phyloP scores from a whole-genome alignment of 2,888 invertebrate genomes.

The Ochropleura leucogaster region DNA sequence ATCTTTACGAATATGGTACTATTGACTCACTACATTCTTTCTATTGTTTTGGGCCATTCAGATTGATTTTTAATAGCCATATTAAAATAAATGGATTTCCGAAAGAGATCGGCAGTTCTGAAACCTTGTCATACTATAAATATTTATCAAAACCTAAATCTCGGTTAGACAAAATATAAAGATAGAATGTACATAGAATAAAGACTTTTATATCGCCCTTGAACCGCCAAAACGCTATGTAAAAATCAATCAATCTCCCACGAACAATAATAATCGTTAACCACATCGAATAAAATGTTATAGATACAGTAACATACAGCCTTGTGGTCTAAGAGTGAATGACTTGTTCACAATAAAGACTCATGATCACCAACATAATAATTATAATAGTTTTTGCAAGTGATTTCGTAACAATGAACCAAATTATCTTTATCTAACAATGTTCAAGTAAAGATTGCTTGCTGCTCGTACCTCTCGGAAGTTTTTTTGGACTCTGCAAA shows the following conservation, averaged over 20 bases:
- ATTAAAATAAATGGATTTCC: not conserved
- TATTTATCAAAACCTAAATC: slow-evolving; percentile 17
- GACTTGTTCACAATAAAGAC: slow-evolving; percentile 65
- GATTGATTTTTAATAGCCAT: not conserved
- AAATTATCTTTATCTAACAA: slow-evolving; percentile 75
- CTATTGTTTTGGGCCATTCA: not conserved
- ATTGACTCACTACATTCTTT: not conserved
- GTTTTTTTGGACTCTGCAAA: slow-evolving; percentile 53
- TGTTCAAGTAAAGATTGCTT: slow-evolving; percentile 61
- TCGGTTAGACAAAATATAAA: slow-evolving; percentile 25
- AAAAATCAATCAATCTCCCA: slow-evolving; percentile 49
- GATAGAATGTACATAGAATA: slow-evolving; percentile 17
- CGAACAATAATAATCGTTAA: slow-evolving; percentile 33
- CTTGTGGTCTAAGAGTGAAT: slow-evolving; percentile 71
- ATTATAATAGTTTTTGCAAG: slow-evolving; percentile 68
- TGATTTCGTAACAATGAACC: slow-evolving; percentile 68
- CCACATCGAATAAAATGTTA: slow-evolving; percentile 50
- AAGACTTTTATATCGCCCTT: slow-evolving; percentile 34
- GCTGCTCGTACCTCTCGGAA: slow-evolving; percentile 17
- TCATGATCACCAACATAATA: slow-evolving; percentile 60
- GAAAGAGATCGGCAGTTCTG: not conserved
- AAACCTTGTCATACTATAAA: slow-evolving; percentile 1
- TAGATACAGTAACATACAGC: slow-evolving; percentile 60
- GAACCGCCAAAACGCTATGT: slow-evolving; percentile 27
- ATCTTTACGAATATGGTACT: not conserved